Percentiles rank a stretch among this genome's conserved stretches.
These are phyloP conservation scores for Capreolus pygargus DNA, from an alignment of 2,113 vertebrate genomes.

Conservation along the genomic window DNA sequence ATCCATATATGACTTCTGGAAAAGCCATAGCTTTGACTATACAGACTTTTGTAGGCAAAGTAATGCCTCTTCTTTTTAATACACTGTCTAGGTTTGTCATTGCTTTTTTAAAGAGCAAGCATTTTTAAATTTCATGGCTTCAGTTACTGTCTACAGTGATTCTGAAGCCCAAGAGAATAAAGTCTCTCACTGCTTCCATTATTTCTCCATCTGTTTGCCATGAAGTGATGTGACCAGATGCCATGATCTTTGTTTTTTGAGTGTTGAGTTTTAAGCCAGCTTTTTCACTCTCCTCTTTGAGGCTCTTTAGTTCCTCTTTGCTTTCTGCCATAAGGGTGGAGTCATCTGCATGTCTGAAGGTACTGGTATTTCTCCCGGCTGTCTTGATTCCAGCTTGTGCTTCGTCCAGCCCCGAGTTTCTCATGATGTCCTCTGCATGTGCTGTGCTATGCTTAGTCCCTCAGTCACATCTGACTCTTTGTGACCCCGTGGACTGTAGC, in stretches of 20 bases:
- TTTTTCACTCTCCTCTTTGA: not conserved
- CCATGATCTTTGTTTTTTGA: not conserved
- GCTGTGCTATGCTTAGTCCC: not conserved
- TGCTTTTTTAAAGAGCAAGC: not conserved
- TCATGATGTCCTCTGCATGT: not conserved
- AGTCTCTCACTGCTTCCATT: not conserved
- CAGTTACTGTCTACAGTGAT: not conserved
- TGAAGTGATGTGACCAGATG: not conserved
- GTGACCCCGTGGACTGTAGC: not conserved
- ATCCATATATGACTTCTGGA: not conserved
- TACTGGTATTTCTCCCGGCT: not conserved
- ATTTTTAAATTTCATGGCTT: not conserved
- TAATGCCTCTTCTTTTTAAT: not conserved
- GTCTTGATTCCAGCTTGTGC: not conserved
- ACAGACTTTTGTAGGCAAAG: not conserved
- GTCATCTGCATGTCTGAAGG: not conserved
- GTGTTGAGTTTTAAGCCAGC: not conserved
- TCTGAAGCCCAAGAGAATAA: not conserved
- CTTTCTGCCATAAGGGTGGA: not conserved
- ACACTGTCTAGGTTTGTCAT: not conserved
- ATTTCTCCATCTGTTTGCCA: not conserved
- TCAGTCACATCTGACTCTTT: not conserved
- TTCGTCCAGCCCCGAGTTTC: rapidly evolving
- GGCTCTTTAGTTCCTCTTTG: not conserved
- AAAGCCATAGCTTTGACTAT: not conserved